These are phyloP conservation scores for Anisognathus igniventris DNA, from an alignment of 2,797 vertebrate genomes.

Conservation along the genomic window DNA sequence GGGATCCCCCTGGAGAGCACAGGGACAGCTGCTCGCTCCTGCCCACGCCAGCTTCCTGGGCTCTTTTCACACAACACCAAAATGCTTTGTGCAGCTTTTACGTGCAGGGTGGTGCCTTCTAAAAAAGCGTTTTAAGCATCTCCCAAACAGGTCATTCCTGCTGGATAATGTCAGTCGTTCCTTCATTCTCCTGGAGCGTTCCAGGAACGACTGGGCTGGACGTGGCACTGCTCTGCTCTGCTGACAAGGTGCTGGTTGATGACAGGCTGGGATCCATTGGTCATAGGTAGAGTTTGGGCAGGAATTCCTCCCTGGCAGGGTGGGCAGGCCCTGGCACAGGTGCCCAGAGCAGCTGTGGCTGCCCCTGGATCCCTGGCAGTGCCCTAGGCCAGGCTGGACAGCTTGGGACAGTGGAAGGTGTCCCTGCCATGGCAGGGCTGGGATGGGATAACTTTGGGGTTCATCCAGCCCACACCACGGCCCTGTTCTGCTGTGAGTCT, in stretches of 20 bases:
- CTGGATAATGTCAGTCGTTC: background rate
- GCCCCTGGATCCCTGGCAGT: background rate
- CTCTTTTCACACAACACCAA: background rate
- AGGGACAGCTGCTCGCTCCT: background rate
- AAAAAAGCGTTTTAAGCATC: background rate
- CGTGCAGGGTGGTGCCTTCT: background rate
- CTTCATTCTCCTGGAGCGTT: background rate
- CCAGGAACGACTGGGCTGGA: background rate
- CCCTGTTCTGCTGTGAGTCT: background rate
- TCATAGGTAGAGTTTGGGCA: background rate
- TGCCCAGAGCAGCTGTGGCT: background rate
- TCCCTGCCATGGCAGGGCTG: too few relatives aligned
- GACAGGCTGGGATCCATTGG: background rate
- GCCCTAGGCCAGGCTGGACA: accelerated
- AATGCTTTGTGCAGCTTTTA: background rate
- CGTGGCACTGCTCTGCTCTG: too few relatives aligned
- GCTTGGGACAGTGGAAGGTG: accelerated
- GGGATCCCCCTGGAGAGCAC: accelerated
- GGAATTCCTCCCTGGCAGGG: accelerated
- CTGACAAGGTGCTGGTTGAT: background rate
- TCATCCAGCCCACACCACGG: background rate
- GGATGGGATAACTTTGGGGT: accelerated
- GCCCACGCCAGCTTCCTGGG: accelerated
- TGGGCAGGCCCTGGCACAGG: background rate
- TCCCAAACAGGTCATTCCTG: background rate